Evolutionary conservation across 2,888 invertebrate genomes (phyloP), one percentile per base, ranked within the genome.

Genomic region (Elmis aenea): DNA sequence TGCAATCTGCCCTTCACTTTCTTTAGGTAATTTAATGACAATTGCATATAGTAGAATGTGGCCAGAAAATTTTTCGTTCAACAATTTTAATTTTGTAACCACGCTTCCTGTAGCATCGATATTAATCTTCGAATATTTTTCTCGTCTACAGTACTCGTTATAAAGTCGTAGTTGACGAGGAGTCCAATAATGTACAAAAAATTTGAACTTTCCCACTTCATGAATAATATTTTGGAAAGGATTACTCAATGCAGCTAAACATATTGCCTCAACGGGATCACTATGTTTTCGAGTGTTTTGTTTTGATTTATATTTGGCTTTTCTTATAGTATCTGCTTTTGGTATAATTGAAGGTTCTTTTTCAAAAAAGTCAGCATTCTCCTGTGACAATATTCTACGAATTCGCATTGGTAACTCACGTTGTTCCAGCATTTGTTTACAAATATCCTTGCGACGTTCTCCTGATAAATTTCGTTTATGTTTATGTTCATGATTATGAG

Each of bases 181-280:
- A 6, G 3, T 6, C 23, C 23, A 23, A 11, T 23, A 23, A 23
- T 23, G 23, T 5, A 23, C n/a, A n/a, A 5, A 23, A 23, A 23
- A 23, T 24, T 33, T 33, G n/a, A 11, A 33, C 15, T 11, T 6
- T 5, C 18, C 26, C 6, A 26, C 26, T 14, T 33, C 32, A 3
- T 16, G 16, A 10, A 28, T 5, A 9, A 28, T 18, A 16, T n/a
- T n/a, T n/a, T n/a, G n/a, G n/a, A n/a, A n/a, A n/a, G n/a, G n/a
- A n/a, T n/a, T 15, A 16, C 6, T 28, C 10, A n/a, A 28, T 5
- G 5, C 18, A 20, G 21, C 21, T 21, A 21, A 9, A 2, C n/a
- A n/a, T 3, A 21, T n/a, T 21, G 21, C 21, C 10, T 21, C 21
- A 9, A 21, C 10, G n/a, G 21, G 21, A 21, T 21, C 21, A 3